Conservation (phyloP, 2,797 vertebrate genomes). For the Sciurus vulgaris region DNA sequence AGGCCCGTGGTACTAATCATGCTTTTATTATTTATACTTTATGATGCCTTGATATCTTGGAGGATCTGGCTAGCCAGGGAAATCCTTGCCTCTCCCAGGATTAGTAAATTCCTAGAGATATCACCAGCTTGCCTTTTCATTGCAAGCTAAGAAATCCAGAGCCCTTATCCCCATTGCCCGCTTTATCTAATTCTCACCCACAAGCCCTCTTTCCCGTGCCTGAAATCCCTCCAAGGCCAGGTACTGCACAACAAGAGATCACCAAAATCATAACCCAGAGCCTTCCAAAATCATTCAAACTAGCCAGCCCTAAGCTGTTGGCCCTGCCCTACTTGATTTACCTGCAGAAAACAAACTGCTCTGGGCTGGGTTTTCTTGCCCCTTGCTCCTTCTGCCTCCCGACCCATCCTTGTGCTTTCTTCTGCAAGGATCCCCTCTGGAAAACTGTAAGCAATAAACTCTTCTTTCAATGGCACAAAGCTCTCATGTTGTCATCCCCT, state of each 20-base stretch:
- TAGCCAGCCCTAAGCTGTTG: neutral
- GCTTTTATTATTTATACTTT: neutral
- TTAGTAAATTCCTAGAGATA: neutral
- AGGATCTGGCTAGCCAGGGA: neutral
- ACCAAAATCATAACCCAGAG: neutral
- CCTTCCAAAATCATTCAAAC: neutral
- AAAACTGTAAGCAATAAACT: neutral
- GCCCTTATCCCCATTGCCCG: neutral
- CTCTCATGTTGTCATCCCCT: neutral
- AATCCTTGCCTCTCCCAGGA: neutral
- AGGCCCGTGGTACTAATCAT: neutral
- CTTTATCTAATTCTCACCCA: neutral
- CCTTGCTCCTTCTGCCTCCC: neutral
- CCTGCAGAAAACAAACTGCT: neutral
- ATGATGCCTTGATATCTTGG: neutral
- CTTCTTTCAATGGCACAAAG: neutral
- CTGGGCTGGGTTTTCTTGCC: neutral
- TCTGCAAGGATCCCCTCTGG: neutral
- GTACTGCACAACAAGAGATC: neutral
- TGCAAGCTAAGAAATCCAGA: neutral
- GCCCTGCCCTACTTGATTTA: neutral
- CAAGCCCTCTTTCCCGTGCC: neutral
- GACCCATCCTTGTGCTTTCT: neutral
- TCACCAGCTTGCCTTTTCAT: neutral
- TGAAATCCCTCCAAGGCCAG: neutral